Conservation (phyloP, 1,140 invertebrate species). For the Steinernema feltiae region DNA sequence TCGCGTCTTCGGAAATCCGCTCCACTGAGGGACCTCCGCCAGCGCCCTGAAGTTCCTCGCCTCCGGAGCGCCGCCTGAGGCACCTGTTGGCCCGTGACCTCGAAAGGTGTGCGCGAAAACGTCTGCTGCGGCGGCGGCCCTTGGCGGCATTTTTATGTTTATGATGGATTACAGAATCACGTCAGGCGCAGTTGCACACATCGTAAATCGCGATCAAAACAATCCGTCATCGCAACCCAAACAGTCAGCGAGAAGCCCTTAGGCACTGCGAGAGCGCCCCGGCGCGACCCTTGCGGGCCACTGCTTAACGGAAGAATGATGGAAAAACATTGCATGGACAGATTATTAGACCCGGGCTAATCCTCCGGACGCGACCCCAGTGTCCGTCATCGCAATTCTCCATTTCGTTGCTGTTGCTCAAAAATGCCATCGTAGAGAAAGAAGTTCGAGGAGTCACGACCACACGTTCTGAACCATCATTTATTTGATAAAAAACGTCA, state of each 20-base stretch:
- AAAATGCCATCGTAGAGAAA: too few relatives aligned
- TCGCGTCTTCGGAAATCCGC: background rate
- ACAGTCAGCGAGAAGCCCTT: background rate
- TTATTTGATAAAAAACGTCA: too few relatives aligned
- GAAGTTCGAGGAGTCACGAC: too few relatives aligned
- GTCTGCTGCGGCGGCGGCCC: too few relatives aligned
- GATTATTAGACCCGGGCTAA: background rate
- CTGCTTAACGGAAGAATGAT: constrained; percentile 6
- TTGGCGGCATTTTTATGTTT: background rate
- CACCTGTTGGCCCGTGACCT: background rate
- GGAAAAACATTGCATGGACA: constrained; percentile 7
- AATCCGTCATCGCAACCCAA: constrained; percentile 11
- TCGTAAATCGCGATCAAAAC: constrained; percentile 15
- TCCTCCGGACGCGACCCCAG: background rate
- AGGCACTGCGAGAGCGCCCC: background rate
- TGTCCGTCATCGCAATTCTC: too few relatives aligned
- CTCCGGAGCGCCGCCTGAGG: too few relatives aligned
- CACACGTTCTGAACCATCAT: too few relatives aligned
- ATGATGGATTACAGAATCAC: background rate
- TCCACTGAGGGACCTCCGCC: too few relatives aligned
- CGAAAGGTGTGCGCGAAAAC: constrained; percentile 10
- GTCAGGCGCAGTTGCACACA: constrained; percentile 5
- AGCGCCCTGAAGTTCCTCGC: too few relatives aligned
- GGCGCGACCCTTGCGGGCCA: background rate
- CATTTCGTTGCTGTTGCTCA: too few relatives aligned